Evolutionary conservation across 2,888 invertebrate species (phyloP), one percentile per base, ranked within the genome.

Genomic region (Ctena decussata): DNA sequence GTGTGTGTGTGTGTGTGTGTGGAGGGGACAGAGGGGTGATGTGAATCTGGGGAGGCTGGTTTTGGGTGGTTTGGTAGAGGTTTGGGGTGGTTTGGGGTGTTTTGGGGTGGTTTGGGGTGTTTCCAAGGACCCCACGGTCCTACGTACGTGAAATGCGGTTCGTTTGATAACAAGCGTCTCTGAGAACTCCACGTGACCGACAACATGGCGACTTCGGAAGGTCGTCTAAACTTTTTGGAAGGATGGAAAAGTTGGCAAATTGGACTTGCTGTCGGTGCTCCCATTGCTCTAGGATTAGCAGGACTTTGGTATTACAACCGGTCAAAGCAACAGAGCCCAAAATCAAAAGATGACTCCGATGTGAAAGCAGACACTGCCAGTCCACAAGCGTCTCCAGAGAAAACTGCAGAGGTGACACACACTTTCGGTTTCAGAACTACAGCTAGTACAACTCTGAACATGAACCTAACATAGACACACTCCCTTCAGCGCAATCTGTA

Each of bases 261-360:
- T 93, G 98, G 98, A 85, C 96, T 98, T 87, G 97, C 97, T 84
- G 97, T 98, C 89, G 98, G 98, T 92, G 97, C 98, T 89, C 98
- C 98, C 93, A 97, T 98, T 91, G 98, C 97, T 84, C 96, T 98
- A 80, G 98, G 98, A 82, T 96, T 98, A 94, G 94, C 94, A 24
- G 98, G 98, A 94, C 97, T 98, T 94, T 97, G 98, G 96, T 97
- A 97, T 96, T 97, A 97, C 93, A 97, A 83, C 49, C 89, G 90
- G 27, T 57, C 74, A 21, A 80, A 80, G n/a, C 57, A 76, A 32
- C 44, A 71, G 6, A 57, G 24, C 5, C 15, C 15, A 32, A 18
- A 32, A 18, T 27, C 72, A 5, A 24, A 57, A 15, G 82, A 44
- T 39, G 27, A 32, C 3, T 30, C 60, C 39, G 82, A 85, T 79